Evolutionary conservation across 2,797 vertebrate genomes (phyloP).

Genomic region (Hybognathus amarus): DNA sequence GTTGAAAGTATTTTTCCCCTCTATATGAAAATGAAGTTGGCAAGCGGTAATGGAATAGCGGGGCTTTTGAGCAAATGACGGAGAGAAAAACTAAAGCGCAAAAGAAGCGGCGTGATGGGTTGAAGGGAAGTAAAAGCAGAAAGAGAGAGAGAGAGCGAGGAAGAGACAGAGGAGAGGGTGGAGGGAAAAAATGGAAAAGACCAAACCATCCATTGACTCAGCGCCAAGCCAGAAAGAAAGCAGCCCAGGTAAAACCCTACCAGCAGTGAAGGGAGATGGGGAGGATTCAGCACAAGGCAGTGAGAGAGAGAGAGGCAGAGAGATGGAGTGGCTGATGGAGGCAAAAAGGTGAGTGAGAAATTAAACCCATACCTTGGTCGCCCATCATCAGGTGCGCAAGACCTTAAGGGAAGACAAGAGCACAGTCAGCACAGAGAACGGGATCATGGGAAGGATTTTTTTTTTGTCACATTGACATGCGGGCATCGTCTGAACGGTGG

Average conservation of each 20-base stretch:
- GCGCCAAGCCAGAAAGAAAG: constrained; percentile 69
- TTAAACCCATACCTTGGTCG: constrained; percentile 98
- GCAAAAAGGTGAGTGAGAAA: constrained; percentile 82
- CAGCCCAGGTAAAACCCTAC: constrained; percentile 68
- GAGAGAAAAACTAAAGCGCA: constrained; percentile 63
- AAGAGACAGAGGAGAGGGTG: constrained; percentile 14
- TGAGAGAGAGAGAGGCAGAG: constrained; percentile 78
- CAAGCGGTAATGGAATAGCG: constrained; percentile 49
- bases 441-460: constrained; percentile 87
- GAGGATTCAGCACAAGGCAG: constrained; percentile 77
- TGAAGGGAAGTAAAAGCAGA: constrained; percentile 59
- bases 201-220: constrained; percentile 79
- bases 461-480: constrained; percentile 76
- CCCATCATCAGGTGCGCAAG: constrained; percentile 99
- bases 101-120: constrained; percentile 73
- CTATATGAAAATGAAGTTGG: constrained; percentile 71
- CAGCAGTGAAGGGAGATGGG: constrained; percentile 71
- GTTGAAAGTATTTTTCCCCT: constrained; percentile 63
- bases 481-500: constrained; percentile 82
- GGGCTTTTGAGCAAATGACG: constrained; percentile 48
- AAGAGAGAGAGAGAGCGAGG: background rate
- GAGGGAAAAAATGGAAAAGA: constrained; percentile 59
- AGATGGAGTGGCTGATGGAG: constrained; percentile 77
- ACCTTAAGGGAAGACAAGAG: constrained; percentile 99
- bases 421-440: constrained; percentile 98